Conservation (phyloP, 2,888 invertebrate species). For the Furcula furcula region DNA sequence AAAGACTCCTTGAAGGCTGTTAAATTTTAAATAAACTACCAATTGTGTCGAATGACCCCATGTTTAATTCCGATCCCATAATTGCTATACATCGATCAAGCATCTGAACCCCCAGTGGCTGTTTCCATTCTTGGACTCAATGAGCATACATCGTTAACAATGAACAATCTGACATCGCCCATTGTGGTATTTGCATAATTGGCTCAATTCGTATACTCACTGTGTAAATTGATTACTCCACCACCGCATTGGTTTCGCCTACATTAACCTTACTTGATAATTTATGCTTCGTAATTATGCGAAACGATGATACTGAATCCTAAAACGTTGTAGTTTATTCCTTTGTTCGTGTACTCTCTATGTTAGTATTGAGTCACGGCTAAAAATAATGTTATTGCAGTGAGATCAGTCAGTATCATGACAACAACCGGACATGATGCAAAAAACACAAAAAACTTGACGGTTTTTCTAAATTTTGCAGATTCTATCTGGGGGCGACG, state of each 20-base stretch:
- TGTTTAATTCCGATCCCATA: slow-evolving; percentile 11
- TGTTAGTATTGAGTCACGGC: neutral
- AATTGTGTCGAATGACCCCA: slow-evolving; percentile 1
- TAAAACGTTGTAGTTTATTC: slow-evolving; percentile 9
- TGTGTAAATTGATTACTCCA: slow-evolving; percentile 33
- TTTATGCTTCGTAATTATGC: slow-evolving; percentile 16
- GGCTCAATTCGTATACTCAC: slow-evolving; percentile 38
- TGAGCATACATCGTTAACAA: slow-evolving; percentile 17
- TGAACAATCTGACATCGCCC: slow-evolving; percentile 25
- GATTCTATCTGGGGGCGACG: no score
- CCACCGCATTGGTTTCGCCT: slow-evolving; percentile 8
- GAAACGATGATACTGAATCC: slow-evolving; percentile 15
- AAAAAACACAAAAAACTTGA: neutral
- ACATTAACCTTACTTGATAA: slow-evolving; percentile 7
- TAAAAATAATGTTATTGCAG: slow-evolving; percentile 1
- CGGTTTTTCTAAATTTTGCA: no score
- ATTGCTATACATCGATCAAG: slow-evolving; percentile 18
- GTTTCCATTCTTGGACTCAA: slow-evolving; percentile 3
- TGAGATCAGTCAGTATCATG: neutral
- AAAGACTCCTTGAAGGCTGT: no score
- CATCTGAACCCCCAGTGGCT: slow-evolving; percentile 11
- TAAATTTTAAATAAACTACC: neutral
- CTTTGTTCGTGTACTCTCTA: slow-evolving; percentile 13
- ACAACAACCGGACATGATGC: neutral
- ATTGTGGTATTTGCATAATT: slow-evolving; percentile 46